phyloP scores from a whole-genome alignment of 2,888 invertebrate genomes.

The Xanthia togata region DNA sequence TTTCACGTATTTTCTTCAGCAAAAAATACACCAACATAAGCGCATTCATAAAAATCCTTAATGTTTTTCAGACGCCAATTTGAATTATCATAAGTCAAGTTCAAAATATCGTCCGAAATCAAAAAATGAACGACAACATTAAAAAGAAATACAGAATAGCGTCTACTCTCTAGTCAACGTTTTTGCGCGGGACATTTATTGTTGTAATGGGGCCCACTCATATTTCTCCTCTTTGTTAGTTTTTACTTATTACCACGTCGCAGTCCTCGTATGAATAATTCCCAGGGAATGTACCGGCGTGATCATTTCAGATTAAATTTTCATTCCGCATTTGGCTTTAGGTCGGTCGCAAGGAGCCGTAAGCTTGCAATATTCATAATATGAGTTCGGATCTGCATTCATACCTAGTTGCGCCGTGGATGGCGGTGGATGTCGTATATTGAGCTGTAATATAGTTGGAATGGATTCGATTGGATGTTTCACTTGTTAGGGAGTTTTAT shows the following conservation, averaged over 20 bases:
- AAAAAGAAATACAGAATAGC: conserved; percentile 51
- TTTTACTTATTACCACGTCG: conserved; percentile 78
- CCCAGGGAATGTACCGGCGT: conserved; percentile 70
- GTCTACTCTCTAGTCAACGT: conserved; percentile 53
- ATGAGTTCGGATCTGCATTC: conserved; percentile 71
- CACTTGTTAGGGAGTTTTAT: conserved; percentile 19
- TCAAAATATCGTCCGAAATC: background rate
- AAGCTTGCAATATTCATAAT: conserved; percentile 80
- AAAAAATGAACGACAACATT: conserved; percentile 26
- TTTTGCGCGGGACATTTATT: conserved; percentile 80
- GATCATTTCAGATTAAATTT: conserved; percentile 83
- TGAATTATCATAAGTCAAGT: conserved; percentile 3
- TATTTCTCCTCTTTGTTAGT: conserved; percentile 82
- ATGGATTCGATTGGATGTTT: conserved; percentile 44
- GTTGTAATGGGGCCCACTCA: conserved; percentile 83
- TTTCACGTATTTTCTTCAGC: too few species aligned
- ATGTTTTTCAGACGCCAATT: background rate
- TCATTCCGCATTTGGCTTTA: conserved; percentile 79
- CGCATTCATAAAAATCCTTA: background rate
- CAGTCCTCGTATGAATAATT: conserved; percentile 83
- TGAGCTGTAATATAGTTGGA: conserved; percentile 45
- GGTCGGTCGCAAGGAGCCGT: conserved; percentile 69
- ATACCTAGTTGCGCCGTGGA: conserved; percentile 46
- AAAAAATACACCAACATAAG: background rate
- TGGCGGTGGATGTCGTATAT: conserved; percentile 44